phyloP scores from a whole-genome alignment of 1,140 invertebrate species.

The Colletes latitarsis region DNA sequence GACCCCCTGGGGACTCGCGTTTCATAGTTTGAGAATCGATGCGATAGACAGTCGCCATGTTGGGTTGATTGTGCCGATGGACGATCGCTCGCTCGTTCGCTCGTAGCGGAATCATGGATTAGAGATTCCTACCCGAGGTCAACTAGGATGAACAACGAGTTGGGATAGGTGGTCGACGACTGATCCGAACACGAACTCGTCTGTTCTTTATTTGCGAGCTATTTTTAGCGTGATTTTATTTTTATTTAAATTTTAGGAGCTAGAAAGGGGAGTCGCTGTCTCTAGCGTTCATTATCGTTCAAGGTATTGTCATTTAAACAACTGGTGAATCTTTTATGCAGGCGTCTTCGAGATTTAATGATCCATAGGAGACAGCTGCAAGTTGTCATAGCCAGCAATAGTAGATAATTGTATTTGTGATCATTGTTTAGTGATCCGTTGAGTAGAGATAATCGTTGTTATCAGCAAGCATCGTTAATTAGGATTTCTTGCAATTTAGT shows the following conservation, averaged over 20 bases:
- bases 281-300: not conserved
- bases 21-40: constrained; percentile 30
- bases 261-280: not conserved
- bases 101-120: constrained; percentile 79
- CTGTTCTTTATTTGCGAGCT: not conserved
- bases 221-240: constrained; percentile 33
- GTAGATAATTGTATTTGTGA: too few species aligned
- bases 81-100: constrained; percentile 23
- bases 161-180: constrained; percentile 9
- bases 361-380: too few species aligned
- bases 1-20: constrained; percentile 8
- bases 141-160: constrained; percentile 53
- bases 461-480: too few species aligned
- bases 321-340: too few species aligned
- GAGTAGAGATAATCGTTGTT: too few species aligned
- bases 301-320: not conserved
- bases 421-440: too few species aligned
- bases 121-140: constrained; percentile 74
- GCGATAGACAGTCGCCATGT: constrained; percentile 13
- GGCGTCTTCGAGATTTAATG: too few species aligned
- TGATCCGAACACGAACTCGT: constrained; percentile 7
- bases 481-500: too few species aligned
- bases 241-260: constrained; percentile 11
- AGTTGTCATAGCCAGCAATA: too few species aligned
- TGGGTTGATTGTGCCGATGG: constrained; percentile 45